Base-by-base conservation (phyloP, 2,113 vertebrate species). In the Patagioenas fasciata region DNA sequence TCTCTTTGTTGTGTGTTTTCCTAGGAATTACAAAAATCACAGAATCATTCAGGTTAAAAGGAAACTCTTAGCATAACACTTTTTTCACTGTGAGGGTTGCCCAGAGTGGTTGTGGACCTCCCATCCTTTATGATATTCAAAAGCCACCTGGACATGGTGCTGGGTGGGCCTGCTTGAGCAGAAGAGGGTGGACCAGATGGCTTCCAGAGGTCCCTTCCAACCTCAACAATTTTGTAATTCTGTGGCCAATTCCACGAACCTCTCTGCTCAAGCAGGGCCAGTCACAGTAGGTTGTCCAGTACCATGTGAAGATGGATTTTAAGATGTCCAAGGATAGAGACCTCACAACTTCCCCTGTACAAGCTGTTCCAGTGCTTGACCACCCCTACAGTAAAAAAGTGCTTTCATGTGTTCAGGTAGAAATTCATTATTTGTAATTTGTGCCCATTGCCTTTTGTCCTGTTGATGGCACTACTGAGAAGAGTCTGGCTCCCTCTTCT, bases 301-400 rank as follows among this genome's bases (percentile, higher is more conserved):
- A 79, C 15, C 31, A 60, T 0, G 0, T 7, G 14, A 17, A 40
- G 23, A 0, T 74, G 10, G 10, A 25, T 48, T 86, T 62, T 29
- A 58, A 0, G 54, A 83, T 26, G 15, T 58, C 20, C 57, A 86
- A 44, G 13, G 26, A 70, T 18, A 12, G 10, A 32, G 26, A 58
- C n/a, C 36, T 65, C 31, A n/a, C 14, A 80, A 42, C 3, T 2
- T 40, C 58, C 40, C 40, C 32, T 36, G 18, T 42, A 75, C 26
- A 81, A 48, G 18, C 24, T 17, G 10, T 44, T 8, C 2, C 2
- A 3, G 36, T 16, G 17, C 10, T 10, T 58, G 47, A 80, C 23
- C 17, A 26, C 24, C 32, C 53, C 4, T 13, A 75, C 14, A 54
- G 16, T 9, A 15, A 80, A 56, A 91, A 53, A 44, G 0, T 21